Evolutionary conservation across 2,888 invertebrate species (phyloP).

Genomic region (Steinernema hermaphroditum): DNA sequence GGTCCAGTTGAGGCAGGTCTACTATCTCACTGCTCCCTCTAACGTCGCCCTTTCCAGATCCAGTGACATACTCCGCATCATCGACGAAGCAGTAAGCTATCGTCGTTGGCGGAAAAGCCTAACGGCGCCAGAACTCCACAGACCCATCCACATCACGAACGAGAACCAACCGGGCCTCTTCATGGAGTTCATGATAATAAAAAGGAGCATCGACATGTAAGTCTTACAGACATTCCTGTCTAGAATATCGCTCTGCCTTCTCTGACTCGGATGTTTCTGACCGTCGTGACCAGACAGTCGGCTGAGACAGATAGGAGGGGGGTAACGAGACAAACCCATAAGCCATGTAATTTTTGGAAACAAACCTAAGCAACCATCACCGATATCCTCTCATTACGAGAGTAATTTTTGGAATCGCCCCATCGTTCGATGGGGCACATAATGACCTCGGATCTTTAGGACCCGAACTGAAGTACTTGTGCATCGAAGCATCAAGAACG

Average conservation of each 20-base stretch:
- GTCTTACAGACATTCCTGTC: slow-evolving; percentile 32
- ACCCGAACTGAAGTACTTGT: slow-evolving; percentile 50
- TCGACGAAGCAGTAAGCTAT: slow-evolving; percentile 56
- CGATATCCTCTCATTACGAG: no score
- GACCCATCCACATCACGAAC: slow-evolving; percentile 46
- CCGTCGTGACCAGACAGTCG: no score
- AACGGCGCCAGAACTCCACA: neutral
- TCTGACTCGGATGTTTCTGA: no score
- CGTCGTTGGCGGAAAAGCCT: slow-evolving; percentile 35
- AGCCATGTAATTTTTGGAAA: no score
- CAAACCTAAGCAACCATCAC: no score
- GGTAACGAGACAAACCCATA: no score
- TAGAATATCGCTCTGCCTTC: neutral
- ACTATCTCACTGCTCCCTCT: no score
- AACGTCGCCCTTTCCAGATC: no score
- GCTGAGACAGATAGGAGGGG: no score
- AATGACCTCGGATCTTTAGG: no score
- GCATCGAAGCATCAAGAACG: slow-evolving; percentile 42
- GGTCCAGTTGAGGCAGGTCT: slow-evolving; percentile 47
- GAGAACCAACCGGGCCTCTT: slow-evolving; percentile 60
- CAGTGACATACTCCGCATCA: slow-evolving; percentile 57
- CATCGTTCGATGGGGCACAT: no score
- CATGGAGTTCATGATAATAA: slow-evolving; percentile 64
- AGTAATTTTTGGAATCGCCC: no score
- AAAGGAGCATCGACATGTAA: slow-evolving; percentile 51